phyloP scores from a whole-genome alignment of 2,113 vertebrate species.

The Paradoxurus hermaphroditus region DNA sequence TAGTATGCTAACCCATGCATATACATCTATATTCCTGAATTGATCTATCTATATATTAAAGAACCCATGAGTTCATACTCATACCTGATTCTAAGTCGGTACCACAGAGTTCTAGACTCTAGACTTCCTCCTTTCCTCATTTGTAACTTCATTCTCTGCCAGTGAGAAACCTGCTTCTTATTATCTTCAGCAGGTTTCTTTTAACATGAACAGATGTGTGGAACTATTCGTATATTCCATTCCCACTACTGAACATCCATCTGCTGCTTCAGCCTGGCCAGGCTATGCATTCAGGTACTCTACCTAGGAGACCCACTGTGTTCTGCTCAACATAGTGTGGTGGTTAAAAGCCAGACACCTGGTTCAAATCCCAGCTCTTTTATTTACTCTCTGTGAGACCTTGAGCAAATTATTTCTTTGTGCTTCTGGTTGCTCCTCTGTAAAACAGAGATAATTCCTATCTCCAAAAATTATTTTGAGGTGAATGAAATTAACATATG shows the following conservation, averaged over 20 bases:
- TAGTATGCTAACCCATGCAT: neutral
- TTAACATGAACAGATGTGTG: neutral
- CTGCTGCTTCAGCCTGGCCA: neutral
- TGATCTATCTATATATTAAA: neutral
- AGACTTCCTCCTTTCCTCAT: neutral
- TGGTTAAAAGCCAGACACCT: neutral
- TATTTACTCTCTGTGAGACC: neutral
- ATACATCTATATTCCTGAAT: neutral
- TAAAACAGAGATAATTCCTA: neutral
- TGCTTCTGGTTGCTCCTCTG: neutral
- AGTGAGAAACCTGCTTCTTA: neutral
- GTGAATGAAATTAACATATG: neutral
- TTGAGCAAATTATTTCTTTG: neutral
- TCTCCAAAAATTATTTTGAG: neutral
- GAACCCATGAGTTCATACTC: neutral
- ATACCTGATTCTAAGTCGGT: neutral
- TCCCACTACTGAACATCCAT: neutral
- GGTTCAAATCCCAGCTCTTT: neutral
- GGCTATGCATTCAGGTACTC: neutral
- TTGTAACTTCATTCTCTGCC: neutral
- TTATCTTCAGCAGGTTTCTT: neutral
- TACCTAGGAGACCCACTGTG: neutral
- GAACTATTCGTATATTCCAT: neutral
- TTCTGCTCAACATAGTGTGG: neutral
- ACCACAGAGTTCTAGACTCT: neutral